Base-by-base conservation (phyloP, 2,797 vertebrate genomes). In the Sebastiscus tertius region DNA sequence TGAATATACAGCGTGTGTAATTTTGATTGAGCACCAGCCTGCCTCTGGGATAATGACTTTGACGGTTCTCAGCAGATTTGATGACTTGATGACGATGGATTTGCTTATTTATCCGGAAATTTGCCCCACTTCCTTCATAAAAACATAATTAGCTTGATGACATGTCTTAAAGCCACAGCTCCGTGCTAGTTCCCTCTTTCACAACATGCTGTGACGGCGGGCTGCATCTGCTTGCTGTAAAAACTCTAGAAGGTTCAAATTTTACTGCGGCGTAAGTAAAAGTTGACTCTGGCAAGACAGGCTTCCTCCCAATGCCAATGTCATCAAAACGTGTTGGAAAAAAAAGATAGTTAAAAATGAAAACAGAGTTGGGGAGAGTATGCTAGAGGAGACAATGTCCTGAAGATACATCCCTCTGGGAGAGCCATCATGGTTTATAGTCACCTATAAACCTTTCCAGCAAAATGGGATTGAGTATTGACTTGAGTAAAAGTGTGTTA, bases 11-110 rank as follows among this genome's bases (percentile, higher is more conserved):
- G 93, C 82, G 80, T 80, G 91, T 86, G 84, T 96, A 94, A 96
- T 95, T 96, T 94, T 95, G 95, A 96, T 95, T 91, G 94, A 96
- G 94, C 90, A 89, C 91, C 89, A 77, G 73, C 79, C 85, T 73
- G 93, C 87, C 92, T 93, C 85, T 49, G 87, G 89, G 91, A 94
- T 95, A 96, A 95, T 94, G 92, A 94, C 92, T 93, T 93, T 92
- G 92, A 94, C 87, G 89, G 87, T 94, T 95, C 89, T 91, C 82
- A 89, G 91, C 81, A 85, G 91, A 92, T 94, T 90, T 93, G 94
- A 95, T 90, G 93, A 93, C 92, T 95, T 93, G 94, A 95, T 95
- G 95, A 93, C 93, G 91, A 94, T 91, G 88, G 91, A 94, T 94
- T 94, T 92, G 93, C 91, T 95, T 94, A 94, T 94, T 92, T 94